Evolutionary conservation across 1,140 invertebrate genomes (phyloP).

Genomic region (Bombus pyrosoma): DNA sequence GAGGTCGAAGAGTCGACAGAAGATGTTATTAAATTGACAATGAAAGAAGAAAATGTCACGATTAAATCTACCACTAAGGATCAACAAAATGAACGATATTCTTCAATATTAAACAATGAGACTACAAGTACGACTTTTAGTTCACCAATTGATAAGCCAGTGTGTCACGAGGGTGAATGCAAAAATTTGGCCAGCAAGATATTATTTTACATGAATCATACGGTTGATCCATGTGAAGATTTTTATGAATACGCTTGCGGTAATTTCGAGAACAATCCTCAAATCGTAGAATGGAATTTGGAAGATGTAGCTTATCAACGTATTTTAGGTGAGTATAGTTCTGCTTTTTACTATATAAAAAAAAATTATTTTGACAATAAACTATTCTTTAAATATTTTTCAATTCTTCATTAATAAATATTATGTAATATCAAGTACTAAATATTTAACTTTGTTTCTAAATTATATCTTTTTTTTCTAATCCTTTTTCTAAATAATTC

Average conservation of each 20-base stretch:
- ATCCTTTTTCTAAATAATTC: neutral
- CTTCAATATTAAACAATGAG: neutral
- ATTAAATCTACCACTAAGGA: neutral
- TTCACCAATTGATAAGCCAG: neutral
- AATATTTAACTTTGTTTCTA: neutral
- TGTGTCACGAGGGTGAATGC: conserved; percentile 66
- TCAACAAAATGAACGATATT: neutral
- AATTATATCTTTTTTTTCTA: neutral
- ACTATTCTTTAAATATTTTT: neutral
- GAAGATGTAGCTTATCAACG: conserved; percentile 47
- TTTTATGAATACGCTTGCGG: conserved; percentile 86
- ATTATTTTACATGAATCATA: conserved; percentile 81
- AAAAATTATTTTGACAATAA: neutral
- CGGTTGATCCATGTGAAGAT: conserved; percentile 85
- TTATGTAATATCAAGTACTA: too few species aligned
- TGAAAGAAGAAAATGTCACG: neutral
- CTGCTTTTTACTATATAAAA: neutral
- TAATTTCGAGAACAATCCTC: conserved; percentile 73
- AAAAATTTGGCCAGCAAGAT: conserved; percentile 76
- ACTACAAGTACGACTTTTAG: neutral
- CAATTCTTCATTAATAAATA: too few species aligned
- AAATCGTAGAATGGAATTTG: conserved; percentile 58
- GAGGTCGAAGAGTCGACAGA: too few species aligned
- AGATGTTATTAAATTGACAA: neutral
- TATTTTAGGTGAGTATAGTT: conserved; percentile 57